Evolutionary conservation across 2,797 vertebrate genomes (phyloP).

Genomic region (Cryptoblepharus egeriae): DNA sequence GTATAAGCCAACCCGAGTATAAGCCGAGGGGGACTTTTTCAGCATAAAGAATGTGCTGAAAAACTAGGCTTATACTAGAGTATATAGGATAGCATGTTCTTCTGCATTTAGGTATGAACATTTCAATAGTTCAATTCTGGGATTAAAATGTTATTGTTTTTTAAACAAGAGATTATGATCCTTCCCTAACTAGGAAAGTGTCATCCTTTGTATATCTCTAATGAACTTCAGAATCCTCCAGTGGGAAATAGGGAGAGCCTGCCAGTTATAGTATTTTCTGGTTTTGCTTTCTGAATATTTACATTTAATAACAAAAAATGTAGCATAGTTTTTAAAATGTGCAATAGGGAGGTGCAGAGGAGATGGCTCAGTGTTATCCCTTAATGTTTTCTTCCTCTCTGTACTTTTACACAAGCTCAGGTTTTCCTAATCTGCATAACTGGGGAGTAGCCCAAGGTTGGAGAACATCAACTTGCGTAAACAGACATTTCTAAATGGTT

Average conservation of each 20-base stretch:
- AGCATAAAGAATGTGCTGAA: too few relatives aligned
- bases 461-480: not conserved
- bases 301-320: not conserved
- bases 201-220: not conserved
- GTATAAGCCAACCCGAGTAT: too few relatives aligned
- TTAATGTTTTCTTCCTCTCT: not conserved
- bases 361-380: not conserved
- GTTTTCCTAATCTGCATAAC: not conserved
- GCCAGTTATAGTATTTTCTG: not conserved
- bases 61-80: too few relatives aligned
- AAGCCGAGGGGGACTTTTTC: too few relatives aligned
- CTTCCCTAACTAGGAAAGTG: not conserved
- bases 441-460: not conserved
- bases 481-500: not conserved
- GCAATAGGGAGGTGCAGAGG: not conserved
- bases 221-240: not conserved
- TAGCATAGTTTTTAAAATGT: not conserved
- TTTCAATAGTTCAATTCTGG: not conserved
- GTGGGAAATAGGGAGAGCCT: not conserved
- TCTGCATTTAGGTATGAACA: not conserved
- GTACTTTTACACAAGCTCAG: not conserved
- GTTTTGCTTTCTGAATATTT: not conserved
- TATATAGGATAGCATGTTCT: not conserved
- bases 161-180: not conserved
- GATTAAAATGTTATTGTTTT: not conserved